phyloP scores from a whole-genome alignment of 2,113 vertebrate species.

The Centrocercus urophasianus region DNA sequence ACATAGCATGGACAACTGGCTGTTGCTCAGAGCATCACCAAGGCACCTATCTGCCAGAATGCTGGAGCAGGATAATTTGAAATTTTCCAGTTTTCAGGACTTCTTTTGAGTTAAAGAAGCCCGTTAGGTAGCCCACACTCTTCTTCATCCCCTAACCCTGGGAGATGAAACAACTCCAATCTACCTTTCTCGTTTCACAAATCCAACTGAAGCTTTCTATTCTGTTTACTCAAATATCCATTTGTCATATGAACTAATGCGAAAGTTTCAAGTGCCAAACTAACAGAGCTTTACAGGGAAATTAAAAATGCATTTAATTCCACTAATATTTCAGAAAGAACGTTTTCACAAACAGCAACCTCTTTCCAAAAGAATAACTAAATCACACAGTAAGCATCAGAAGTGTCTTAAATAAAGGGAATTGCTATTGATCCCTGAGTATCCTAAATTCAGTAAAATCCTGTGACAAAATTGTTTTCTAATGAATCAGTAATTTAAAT shows the following conservation, averaged over 20 bases:
- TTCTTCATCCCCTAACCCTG: neutral
- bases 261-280: neutral
- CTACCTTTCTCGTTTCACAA: neutral
- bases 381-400: constrained; percentile 40
- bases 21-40: neutral
- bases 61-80: rapidly evolving
- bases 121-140: neutral
- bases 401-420: constrained; percentile 71
- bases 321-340: constrained; percentile 44
- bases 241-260: neutral
- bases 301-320: constrained; percentile 34
- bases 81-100: neutral
- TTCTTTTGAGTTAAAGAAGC: neutral
- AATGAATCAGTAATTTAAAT: constrained; percentile 79
- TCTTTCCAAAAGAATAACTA: neutral
- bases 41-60: neutral
- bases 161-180: neutral
- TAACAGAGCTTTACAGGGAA: neutral
- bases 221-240: neutral
- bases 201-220: neutral
- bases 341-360: constrained; percentile 60
- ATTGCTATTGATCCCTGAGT: constrained; percentile 73
- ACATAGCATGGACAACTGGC: rapidly evolving
- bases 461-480: constrained; percentile 72
- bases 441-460: constrained; percentile 70